Conservation (phyloP, 2,888 invertebrate genomes). For the Nemotelus pantherinus region DNA sequence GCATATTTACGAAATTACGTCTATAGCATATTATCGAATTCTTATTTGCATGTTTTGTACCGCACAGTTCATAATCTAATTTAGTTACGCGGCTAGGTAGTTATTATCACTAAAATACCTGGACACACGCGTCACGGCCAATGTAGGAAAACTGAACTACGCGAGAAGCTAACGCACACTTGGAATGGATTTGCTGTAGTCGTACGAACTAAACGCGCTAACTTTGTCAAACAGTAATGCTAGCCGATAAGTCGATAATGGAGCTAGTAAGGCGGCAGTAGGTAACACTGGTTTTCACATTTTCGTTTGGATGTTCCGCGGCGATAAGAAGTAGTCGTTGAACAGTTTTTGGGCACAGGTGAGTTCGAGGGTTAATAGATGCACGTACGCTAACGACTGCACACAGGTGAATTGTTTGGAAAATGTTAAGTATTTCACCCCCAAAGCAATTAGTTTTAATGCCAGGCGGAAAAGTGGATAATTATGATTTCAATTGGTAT, state of each 20-base stretch:
- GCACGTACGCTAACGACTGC: neutral
- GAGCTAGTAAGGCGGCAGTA: neutral
- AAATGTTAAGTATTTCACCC: neutral
- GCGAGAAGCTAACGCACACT: constrained; percentile 19
- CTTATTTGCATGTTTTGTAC: neutral
- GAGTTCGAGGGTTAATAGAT: neutral
- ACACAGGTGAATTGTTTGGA: neutral
- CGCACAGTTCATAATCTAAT: neutral
- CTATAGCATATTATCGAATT: neutral
- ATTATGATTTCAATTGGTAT: no score
- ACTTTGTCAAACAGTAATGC: neutral
- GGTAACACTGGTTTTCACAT: neutral
- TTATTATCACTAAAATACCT: constrained; percentile 10
- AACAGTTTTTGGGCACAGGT: neutral
- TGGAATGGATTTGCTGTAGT: neutral
- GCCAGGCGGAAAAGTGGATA: no score
- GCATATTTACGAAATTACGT: no score
- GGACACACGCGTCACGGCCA: constrained; percentile 27
- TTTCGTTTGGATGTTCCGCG: neutral
- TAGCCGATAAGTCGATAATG: constrained; percentile 24
- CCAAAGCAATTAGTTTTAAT: neutral
- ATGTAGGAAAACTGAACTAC: neutral
- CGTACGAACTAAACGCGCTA: neutral
- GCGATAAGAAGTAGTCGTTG: neutral
- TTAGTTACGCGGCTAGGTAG: constrained; percentile 1